Percentiles rank a stretch among this genome's conserved stretches.
phyloP scores from a whole-genome alignment of 2,888 invertebrate genomes.

The Oeneis ivallda region DNA sequence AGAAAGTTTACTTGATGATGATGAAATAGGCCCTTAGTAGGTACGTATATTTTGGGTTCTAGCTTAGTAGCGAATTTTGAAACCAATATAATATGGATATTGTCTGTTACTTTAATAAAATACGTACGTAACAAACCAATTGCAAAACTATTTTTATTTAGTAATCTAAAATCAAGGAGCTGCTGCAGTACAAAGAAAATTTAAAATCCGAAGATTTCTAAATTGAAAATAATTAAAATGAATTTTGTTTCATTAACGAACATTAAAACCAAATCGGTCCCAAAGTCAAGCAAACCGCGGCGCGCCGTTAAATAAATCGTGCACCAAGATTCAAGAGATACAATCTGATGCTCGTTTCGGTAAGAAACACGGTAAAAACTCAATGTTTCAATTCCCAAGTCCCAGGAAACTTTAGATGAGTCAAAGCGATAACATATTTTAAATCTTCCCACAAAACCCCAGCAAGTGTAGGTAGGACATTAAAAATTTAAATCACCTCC shows the following conservation, averaged over 20 bases:
- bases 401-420: constrained; percentile 61
- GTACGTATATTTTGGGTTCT: too few relatives aligned
- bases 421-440: constrained; percentile 44
- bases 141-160: background rate
- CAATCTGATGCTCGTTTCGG: constrained; percentile 34
- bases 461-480: too few relatives aligned
- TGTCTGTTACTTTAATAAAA: too few relatives aligned
- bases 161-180: too few relatives aligned
- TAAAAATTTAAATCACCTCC: too few relatives aligned
- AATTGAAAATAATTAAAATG: constrained; percentile 4
- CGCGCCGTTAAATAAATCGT: constrained; percentile 43
- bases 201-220: background rate
- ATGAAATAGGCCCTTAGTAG: too few relatives aligned
- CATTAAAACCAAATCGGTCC: constrained; percentile 17
- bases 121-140: background rate
- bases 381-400: constrained; percentile 75
- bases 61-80: too few relatives aligned
- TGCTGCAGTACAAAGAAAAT: background rate
- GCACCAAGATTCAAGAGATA: constrained; percentile 33
- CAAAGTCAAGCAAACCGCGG: constrained; percentile 31
- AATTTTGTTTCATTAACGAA: constrained; percentile 2
- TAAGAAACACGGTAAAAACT: constrained; percentile 43
- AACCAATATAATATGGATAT: too few relatives aligned
- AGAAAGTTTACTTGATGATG: too few relatives aligned
- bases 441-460: background rate